Base-by-base conservation (phyloP, 1,140 invertebrate species). In the Platyscapa corneri region DNA sequence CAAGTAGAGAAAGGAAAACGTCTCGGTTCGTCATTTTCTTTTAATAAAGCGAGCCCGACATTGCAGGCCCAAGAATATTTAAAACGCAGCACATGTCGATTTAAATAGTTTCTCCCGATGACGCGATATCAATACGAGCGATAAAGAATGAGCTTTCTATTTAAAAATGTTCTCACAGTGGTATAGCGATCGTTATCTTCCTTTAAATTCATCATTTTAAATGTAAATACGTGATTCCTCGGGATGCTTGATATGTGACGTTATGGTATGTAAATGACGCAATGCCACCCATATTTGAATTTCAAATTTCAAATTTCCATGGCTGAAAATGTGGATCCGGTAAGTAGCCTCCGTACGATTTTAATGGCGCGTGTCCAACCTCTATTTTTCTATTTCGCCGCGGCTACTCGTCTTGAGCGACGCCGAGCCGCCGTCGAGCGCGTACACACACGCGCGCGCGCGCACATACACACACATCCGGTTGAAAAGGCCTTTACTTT, bases 231-330 rank as follows among this genome's bases (percentile, higher is more conserved):
- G 32, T 37, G 53, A 78, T 78, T 74, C 20, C 23, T 60, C 70
- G 53, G 32, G n/a, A 76, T 76, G 74, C 75, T 37, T 23, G 20
- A 20, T 60, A 34, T 42, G 60, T 78, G 75, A 77, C 39, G 30
- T 67, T 83, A 76, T 67, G 42, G 60, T 78, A 78, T 83, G 56
- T 64, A 67, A 78, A 83, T 78, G 72, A 76, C 53, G 75, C 67
- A 83, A 83, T 34, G 42, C 39, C n/a, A 37, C 7, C 34, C 34
- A 30, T 49, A 78, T 83, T 83, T 83, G 82, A 83, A 83, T 84
- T 84, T 84, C 49, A 79, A 83, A 83, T 84, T 84, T 84, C 49
- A 79, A 84, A 79, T 84, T 65, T 79, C 46, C 65, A 74, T 30
- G 76, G 83, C 60, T 84, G 42, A 72, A 84, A 84, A 79, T 79